Percentiles rank a stretch among this genome's conserved stretches.
Evolutionary conservation across 2,113 vertebrate species (phyloP).

Genomic region (Sylvia atricapilla): DNA sequence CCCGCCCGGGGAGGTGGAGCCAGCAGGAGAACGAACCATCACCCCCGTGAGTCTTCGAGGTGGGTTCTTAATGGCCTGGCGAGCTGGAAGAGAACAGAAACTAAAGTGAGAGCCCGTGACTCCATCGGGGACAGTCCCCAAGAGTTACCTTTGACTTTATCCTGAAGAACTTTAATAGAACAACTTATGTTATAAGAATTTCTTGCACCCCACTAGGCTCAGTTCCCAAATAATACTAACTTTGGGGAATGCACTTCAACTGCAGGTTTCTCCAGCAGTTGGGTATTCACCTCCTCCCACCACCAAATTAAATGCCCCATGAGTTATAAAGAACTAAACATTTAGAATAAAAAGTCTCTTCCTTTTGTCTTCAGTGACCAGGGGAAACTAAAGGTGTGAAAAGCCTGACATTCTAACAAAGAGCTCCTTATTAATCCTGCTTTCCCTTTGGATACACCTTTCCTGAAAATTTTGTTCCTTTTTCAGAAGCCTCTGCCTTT

Average conservation of each 20-base stretch:
- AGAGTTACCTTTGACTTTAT: not conserved
- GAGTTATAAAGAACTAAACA: not conserved
- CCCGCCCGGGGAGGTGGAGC: slow-evolving; percentile 84
- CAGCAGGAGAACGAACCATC: slow-evolving; percentile 89
- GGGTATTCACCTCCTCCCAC: not conserved
- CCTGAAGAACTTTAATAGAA: not conserved
- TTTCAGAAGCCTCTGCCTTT: not conserved
- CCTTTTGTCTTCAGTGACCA: not conserved
- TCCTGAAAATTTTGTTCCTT: not conserved
- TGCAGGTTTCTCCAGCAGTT: not conserved
- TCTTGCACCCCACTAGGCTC: not conserved
- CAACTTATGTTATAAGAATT: not conserved
- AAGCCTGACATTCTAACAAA: not conserved
- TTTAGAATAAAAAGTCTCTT: not conserved
- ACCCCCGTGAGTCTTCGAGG: slow-evolving; percentile 88
- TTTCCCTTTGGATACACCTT: not conserved
- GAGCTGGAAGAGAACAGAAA: slow-evolving; percentile 76
- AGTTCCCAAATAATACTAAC: not conserved
- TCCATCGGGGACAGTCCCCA: not conserved
- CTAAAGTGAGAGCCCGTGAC: not conserved
- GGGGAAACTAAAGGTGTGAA: not conserved
- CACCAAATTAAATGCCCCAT: not conserved
- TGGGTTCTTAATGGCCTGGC: slow-evolving; percentile 92
- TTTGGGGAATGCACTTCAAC: not conserved
- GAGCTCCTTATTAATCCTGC: not conserved